Evolutionary conservation across 2,113 vertebrate genomes (phyloP).

Genomic region (Tinamus guttatus): DNA sequence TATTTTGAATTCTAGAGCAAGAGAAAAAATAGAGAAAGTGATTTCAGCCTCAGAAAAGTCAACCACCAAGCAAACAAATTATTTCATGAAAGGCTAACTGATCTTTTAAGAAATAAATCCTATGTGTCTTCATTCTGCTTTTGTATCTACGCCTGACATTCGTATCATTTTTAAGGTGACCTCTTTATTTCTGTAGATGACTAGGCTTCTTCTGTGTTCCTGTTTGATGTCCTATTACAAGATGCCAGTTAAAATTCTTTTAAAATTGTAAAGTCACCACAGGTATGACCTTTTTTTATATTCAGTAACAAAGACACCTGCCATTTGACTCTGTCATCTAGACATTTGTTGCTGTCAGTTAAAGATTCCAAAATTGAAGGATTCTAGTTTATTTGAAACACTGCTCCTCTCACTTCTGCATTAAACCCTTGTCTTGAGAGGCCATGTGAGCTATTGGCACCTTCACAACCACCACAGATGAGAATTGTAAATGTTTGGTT

Average conservation of each 20-base stretch:
- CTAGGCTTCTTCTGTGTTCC: background rate
- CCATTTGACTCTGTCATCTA: background rate
- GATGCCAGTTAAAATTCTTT: background rate
- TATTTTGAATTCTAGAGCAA: background rate
- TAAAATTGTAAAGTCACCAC: background rate
- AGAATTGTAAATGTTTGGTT: background rate
- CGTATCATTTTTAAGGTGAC: background rate
- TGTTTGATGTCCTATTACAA: background rate
- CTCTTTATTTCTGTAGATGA: background rate
- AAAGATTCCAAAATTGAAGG: background rate
- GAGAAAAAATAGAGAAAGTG: background rate
- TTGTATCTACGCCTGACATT: background rate
- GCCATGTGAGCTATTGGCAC: background rate
- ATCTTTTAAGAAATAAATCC: background rate
- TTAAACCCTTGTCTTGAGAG: background rate
- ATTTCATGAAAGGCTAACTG: background rate
- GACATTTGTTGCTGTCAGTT: background rate
- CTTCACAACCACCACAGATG: background rate
- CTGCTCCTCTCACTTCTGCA: background rate
- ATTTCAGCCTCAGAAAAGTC: constrained; percentile 9
- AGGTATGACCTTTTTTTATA: constrained; percentile 4
- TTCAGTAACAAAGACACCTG: constrained; percentile 1
- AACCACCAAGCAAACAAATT: background rate
- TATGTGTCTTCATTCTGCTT: background rate
- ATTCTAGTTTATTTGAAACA: constrained; percentile 20